Conservation (phyloP, 2,797 vertebrate species). For the Diglossa cyanea region DNA sequence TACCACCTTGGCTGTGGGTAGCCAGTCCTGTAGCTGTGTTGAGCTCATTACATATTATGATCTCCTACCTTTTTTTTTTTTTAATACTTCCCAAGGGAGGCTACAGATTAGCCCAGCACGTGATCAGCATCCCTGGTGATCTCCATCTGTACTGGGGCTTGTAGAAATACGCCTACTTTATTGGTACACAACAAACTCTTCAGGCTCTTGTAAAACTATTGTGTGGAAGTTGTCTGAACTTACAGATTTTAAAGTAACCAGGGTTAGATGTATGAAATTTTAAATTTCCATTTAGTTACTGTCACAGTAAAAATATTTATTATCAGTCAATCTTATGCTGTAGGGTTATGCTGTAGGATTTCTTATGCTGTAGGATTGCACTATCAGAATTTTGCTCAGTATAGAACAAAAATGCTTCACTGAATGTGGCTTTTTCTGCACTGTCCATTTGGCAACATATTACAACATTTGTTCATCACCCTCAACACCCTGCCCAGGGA, state of each 20-base stretch:
- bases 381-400: background rate
- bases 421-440: background rate
- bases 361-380: background rate
- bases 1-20: background rate
- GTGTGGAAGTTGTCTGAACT: background rate
- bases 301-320: background rate
- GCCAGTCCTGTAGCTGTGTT: background rate
- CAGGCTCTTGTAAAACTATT: background rate
- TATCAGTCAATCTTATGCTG: background rate
- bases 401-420: background rate
- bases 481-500: background rate
- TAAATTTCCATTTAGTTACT: background rate
- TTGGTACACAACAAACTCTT: background rate
- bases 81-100: background rate
- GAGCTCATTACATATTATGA: background rate
- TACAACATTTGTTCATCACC: background rate
- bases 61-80: background rate
- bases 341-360: no score
- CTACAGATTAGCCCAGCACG: background rate
- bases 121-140: background rate
- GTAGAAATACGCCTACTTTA: background rate
- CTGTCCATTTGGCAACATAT: background rate
- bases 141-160: background rate
- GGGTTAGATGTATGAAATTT: background rate
- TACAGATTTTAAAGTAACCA: background rate